Evolutionary conservation across 2,888 invertebrate species (phyloP).

Genomic region (Rhodophaea formosa): DNA sequence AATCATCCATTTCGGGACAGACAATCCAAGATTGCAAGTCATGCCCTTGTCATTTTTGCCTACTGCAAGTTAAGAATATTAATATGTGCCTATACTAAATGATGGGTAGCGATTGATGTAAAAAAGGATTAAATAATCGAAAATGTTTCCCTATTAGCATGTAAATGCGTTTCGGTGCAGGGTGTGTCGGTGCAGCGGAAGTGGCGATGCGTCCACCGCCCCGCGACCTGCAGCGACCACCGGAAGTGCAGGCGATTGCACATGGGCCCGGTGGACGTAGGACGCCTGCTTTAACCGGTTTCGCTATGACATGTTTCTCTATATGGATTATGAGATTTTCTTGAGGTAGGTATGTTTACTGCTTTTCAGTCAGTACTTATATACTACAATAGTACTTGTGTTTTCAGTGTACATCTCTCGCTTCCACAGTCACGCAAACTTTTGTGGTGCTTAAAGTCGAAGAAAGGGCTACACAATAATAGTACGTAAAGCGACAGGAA

Average conservation of each 20-base stretch:
- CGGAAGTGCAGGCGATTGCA: slow-evolving; percentile 1
- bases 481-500: too few species aligned
- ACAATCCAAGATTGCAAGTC: too few species aligned
- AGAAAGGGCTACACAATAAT: too few species aligned
- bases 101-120: neutral
- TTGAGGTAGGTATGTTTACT: neutral
- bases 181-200: slow-evolving; percentile 3
- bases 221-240: neutral
- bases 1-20: too few species aligned
- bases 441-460: too few species aligned
- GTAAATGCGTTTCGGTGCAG: neutral
- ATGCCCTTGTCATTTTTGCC: too few species aligned
- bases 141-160: neutral
- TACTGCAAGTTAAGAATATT: too few species aligned
- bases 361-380: neutral
- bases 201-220: neutral
- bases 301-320: neutral
- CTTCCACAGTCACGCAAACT: too few species aligned
- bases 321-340: neutral
- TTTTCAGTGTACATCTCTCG: too few species aligned
- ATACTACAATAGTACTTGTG: too few species aligned
- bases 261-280: neutral
- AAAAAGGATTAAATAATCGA: neutral
- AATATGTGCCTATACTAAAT: too few species aligned
- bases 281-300: neutral